Base-by-base conservation (phyloP, 2,888 invertebrate species). In the Sialis fuliginosa region DNA sequence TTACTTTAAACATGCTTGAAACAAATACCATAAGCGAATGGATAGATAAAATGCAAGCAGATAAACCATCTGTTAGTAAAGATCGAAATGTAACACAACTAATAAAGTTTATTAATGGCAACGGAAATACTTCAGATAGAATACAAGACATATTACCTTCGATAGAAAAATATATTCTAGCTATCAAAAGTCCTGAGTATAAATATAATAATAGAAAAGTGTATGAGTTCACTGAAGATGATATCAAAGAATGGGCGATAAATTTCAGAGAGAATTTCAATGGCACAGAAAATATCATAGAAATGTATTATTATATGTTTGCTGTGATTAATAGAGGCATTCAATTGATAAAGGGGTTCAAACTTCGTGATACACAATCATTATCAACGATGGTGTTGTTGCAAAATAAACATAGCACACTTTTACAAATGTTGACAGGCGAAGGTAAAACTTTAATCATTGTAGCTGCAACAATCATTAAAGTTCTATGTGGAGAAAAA, bases 371-470 rank as follows among this genome's bases (percentile, higher is more conserved):
- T 13, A 52, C 58, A 3, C 59, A 60, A 47, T 52, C 50, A 41
- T 48, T 60, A n/a, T 47, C 58, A 1, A 50, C 57, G 6, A 46
- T 57, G n/a, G 48, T 52, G 35, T 50, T 59, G 33, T 41, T 56
- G 33, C 41, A 22, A 1, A 50, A 52, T 40, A 35, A 35, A 35
- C 31, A 52, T 6, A 54, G 53, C 10, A 49, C 51, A 9, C 44
- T 64, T 34, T 50, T 58, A 7, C 60, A 64, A 50, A 56, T 64
- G 6, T 53, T 56, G 34, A 65, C 64, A 7, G 65, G 65, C 2
- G 64, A 65, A 53, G 64, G 64, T 33, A 64, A 64, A 50, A 57
- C 63, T 0, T 52, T 55, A 33, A 59, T 64, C 37, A 58, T 64
- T 5, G 56, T 58, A 8, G 52, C 58, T 5, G 48, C 58, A 1